phyloP scores from a whole-genome alignment of 2,797 vertebrate genomes.

The Notolepis coatsorum region DNA sequence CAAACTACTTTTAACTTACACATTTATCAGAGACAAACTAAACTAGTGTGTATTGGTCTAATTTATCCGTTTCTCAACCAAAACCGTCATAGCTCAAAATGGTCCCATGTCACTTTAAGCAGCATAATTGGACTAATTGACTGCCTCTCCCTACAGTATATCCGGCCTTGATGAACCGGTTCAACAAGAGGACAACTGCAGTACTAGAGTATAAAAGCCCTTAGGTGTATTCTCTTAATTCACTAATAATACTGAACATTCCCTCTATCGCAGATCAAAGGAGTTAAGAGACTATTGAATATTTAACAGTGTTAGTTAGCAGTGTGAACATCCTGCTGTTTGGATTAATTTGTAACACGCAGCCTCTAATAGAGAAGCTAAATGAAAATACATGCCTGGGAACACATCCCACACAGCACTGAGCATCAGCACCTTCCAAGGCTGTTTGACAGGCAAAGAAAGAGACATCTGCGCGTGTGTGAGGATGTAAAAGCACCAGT shows the following conservation, averaged over 20 bases:
- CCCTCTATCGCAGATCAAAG: neutral
- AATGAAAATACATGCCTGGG: neutral
- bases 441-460: neutral
- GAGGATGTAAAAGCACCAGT: neutral
- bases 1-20: no score
- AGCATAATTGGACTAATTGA: neutral
- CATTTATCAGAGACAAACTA: no score
- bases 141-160: neutral
- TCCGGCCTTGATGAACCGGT: neutral
- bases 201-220: neutral
- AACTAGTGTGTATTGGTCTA: neutral
- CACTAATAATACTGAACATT: neutral
- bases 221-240: constrained; percentile 3
- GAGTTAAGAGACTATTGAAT: neutral
- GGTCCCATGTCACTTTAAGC: neutral
- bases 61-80: neutral
- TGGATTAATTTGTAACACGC: neutral
- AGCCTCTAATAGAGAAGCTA: neutral
- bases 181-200: neutral
- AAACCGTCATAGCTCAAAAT: neutral
- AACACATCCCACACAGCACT: neutral
- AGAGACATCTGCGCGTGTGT: neutral
- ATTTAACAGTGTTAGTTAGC: neutral
- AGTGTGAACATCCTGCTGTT: neutral
- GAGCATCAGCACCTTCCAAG: neutral